These are phyloP conservation scores for Cassiopea andromeda DNA, from an alignment of 30 jellyfish, hydroid and myxozoan species.

Conservation along the genomic window DNA sequence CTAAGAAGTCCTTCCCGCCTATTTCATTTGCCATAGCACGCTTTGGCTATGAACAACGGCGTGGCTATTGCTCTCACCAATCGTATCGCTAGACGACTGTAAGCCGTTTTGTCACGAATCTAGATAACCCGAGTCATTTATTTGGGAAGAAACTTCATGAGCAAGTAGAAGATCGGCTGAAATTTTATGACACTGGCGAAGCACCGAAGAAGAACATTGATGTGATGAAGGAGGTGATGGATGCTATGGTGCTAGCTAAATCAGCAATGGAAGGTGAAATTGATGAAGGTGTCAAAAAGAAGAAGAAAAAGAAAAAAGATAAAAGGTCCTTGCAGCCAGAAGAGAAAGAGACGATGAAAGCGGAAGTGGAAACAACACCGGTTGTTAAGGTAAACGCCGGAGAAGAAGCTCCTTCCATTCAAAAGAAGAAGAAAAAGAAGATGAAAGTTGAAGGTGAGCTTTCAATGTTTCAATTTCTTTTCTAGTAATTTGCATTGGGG, in stretches of 20 bases:
- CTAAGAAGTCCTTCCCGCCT: background rate
- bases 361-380: background rate
- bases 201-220: slow-evolving; percentile 96
- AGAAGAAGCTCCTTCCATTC: background rate
- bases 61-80: too few species aligned
- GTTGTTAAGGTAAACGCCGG: background rate
- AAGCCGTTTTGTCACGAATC: slow-evolving; percentile 4
- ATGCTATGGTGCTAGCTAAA: slow-evolving; percentile 51
- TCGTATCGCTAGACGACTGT: background rate
- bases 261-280: slow-evolving; percentile 48
- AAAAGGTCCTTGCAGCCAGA: slow-evolving; percentile 55
- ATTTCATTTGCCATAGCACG: background rate
- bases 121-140: slow-evolving; percentile 82
- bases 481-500: too few species aligned
- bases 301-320: slow-evolving; percentile 87
- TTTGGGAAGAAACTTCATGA: slow-evolving; percentile 95
- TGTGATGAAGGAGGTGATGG: slow-evolving; percentile 94
- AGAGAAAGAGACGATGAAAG: slow-evolving; percentile 22
- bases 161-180: slow-evolving; percentile 97
- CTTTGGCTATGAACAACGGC: background rate
- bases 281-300: slow-evolving; percentile 51
- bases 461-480: background rate
- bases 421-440: slow-evolving; percentile 24
- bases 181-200: slow-evolving; percentile 93
- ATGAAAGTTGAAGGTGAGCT: slow-evolving; percentile 22